Base-by-base conservation (phyloP, 2,888 invertebrate species). In the Limnephilus marmoratus region DNA sequence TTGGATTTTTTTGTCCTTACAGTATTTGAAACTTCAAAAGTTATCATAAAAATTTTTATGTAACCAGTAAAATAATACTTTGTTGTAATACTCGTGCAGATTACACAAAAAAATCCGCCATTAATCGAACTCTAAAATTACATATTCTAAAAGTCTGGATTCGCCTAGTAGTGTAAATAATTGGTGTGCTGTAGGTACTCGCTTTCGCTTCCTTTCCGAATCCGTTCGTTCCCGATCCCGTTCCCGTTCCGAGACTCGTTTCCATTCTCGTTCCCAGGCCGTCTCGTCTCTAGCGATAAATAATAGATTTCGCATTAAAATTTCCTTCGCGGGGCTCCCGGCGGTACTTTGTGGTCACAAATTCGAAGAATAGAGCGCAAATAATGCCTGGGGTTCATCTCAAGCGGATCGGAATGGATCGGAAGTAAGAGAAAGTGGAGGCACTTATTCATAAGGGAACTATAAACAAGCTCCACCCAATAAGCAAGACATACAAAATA, bases 281-380 rank as follows among this genome's bases (percentile, higher is more conserved):
- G 86, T 45, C 53, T 88, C 88, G 88, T 68, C 88, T 88, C 15
- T 31, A 68, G 68, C 37, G 81, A 93, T 93, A 92, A 93, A 93
- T 93, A 93, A 93, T 93, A 93, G 93, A 93, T 93, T 93, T 92
- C 90, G 92, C 92, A 92, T 93, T 93, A 93, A 92, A 93, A 93
- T 93, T 93, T 93, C 91, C 91, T 68, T 45, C 89, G 90, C 41
- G 90, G 93, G 91, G 87, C 92, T 92, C 86, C 91, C 90, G 90
- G 91, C 92, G 90, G 90, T 87, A 90, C 90, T 92, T 90, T 92
- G 92, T 82, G 93, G 93, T 93, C 93, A 93, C 92, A 92, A 91
- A 88, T 91, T 89, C 92, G 93, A 92, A 92, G 93, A 92, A 92
- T 92, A 87, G 92, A 92, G 92, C 86, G 92, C 92, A 92, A 92